Percentiles rank a stretch among this genome's conserved stretches.
Conservation (phyloP, 2,888 invertebrate species). For the Andrena flavipes region DNA sequence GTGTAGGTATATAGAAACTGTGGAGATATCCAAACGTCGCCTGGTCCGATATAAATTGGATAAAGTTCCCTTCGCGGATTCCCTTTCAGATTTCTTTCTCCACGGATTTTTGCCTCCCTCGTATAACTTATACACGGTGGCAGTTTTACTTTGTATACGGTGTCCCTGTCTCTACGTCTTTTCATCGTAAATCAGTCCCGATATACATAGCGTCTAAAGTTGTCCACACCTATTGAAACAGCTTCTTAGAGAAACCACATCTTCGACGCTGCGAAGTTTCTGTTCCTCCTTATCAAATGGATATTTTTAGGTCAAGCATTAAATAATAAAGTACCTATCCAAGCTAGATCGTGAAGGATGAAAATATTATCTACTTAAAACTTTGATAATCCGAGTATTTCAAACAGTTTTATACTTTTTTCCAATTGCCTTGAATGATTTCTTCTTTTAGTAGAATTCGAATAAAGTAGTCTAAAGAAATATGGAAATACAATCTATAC, state of each 20-base stretch:
- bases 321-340: not conserved
- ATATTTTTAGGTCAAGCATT: not conserved
- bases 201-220: conserved; percentile 5
- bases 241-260: not conserved
- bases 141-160: conserved; percentile 35
- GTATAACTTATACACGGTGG: conserved; percentile 29
- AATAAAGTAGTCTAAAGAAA: too few species aligned
- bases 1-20: conserved; percentile 37
- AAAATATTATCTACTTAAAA: too few species aligned
- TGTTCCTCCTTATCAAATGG: too few species aligned
- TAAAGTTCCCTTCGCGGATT: conserved; percentile 41
- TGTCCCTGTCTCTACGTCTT: not conserved
- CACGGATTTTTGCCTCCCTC: conserved; percentile 24
- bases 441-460: too few species aligned
- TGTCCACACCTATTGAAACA: conserved; percentile 17
- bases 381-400: too few species aligned
- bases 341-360: not conserved
- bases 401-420: too few species aligned
- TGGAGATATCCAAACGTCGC: conserved; percentile 43
- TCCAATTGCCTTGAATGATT: too few species aligned
- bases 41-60: conserved; percentile 49
- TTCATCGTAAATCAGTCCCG: conserved; percentile 42
- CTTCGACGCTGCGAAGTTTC: not conserved
- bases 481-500: too few species aligned
- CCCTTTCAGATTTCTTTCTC: conserved; percentile 32